Evolutionary conservation across 2,888 invertebrate genomes (phyloP).

Genomic region (Aelia acuminata): DNA sequence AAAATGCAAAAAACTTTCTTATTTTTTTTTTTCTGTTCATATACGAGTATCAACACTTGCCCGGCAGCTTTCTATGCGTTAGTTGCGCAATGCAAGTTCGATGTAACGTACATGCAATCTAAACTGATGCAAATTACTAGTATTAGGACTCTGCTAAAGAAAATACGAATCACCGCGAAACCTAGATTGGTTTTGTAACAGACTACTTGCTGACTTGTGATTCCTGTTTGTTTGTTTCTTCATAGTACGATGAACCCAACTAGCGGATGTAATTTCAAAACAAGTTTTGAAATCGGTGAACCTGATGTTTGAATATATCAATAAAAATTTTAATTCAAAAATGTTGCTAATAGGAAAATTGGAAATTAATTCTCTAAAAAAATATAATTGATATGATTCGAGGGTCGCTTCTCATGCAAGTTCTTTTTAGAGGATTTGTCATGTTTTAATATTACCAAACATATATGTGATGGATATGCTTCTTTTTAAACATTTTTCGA

Average conservation of each 20-base stretch:
- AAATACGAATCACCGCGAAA: background rate
- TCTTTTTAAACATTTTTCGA: too few relatives aligned
- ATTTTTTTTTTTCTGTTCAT: too few relatives aligned
- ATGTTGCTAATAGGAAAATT: too few relatives aligned
- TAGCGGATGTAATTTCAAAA: background rate
- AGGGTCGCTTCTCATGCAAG: too few relatives aligned
- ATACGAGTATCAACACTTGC: background rate
- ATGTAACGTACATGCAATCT: background rate
- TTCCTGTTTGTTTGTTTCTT: slow-evolving; percentile 5
- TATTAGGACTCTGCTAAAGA: background rate
- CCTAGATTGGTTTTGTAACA: background rate
- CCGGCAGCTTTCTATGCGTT: background rate
- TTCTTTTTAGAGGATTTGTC: too few relatives aligned
- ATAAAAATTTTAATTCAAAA: too few relatives aligned
- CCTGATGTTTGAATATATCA: background rate
- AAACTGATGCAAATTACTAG: background rate
- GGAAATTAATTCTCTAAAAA: too few relatives aligned
- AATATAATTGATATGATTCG: too few relatives aligned
- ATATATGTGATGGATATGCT: too few relatives aligned
- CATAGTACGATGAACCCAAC: background rate
- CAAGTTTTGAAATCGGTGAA: background rate
- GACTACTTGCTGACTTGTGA: background rate
- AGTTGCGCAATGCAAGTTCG: background rate
- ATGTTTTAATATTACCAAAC: too few relatives aligned
- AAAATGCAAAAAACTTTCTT: background rate